Base-by-base conservation (phyloP, 2,888 invertebrate species). In the Acrocera orbiculus region DNA sequence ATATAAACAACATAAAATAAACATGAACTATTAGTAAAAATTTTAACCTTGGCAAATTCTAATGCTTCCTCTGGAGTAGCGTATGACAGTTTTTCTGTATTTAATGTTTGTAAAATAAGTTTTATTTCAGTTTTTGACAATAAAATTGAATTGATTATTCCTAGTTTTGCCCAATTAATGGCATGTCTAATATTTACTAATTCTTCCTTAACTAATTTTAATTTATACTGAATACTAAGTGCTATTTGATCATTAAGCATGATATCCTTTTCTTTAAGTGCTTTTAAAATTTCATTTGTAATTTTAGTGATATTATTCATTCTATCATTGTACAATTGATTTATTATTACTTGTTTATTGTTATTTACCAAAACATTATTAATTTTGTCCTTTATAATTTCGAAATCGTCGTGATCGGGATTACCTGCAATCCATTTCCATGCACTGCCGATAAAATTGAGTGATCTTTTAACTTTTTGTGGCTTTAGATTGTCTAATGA, bases 41-140 rank as follows among this genome's bases (percentile, higher is more conserved):
- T 37, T 40, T 39, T 43, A 7, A 42, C 29, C 16, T 44, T 37
- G n/a, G 37, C 32, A 36, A 44, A 44, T 34, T 44, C 40, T 19
- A 44, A 30, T n/a, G 41, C 39, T 29, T 46, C 42, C 27, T 44
- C 42, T 29, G 38, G 15, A 23, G 41, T 42, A 7, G 37, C 25
- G 34, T 32, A 42, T 5, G 37, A 37, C 16, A 44, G 36, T 31
- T 41, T 38, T 24, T 37, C 39, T 15, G 35, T 29, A 9, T 41
- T 37, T 13, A 44, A 17, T 20, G 39, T 36, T 20, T 36, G 25
- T 20, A 16, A 23, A 23, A 30, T 32, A n/a, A 41, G 32, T 14
- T 38, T 30, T 34, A 44, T 36, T 38, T 45, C 42, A 3, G 31
- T 34, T 20, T 37, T 39, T 4, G 40, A 37, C 13, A 44, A 37